Evolutionary conservation across 2,888 invertebrate genomes (phyloP), one percentile per base, ranked within the genome.

Genomic region (Rugalucina vietnamica): DNA sequence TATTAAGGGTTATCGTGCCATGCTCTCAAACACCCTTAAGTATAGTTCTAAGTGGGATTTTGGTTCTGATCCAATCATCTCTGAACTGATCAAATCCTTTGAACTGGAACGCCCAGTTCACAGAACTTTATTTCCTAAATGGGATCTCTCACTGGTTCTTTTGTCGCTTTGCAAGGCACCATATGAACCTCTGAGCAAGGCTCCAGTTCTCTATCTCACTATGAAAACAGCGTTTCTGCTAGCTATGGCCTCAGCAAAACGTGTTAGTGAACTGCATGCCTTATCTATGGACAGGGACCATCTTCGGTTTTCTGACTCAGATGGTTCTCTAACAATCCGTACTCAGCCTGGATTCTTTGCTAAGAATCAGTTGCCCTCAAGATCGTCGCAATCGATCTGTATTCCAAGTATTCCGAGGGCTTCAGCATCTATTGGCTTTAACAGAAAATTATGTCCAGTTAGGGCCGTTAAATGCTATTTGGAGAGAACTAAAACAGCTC

Each of bases 221-320:
- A 4, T 70, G n/a, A 70, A 70, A 39, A 32, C 70, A 10, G 70
- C 29, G 10, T 70, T 70, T 24, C 70, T 70, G 21, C 39, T 70
- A 27, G 70, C 70, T 10, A 70, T 70, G 70, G 21, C 70, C n/a
- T 27, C 36, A 29, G 36, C 70, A 3, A 34, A 36, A 70, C 8
- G 70, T 10, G 70, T 70, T 14, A 70, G 70, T 70, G 70, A 32
- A 21, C 32, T 70, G 5, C 34, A 70, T 70, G 70, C 70, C 12
- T 34, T 70, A 1, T 37, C 34, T 10, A 39, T 70, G 32, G 70
- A 70, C 18, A 5, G 2, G 21, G 70, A 36, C n/a, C 70, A 36
- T 39, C 36, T 70, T 5, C 4, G 70, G 24, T 70, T 70, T 29
- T 4, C 32, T 29, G n/a, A 70, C 12, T 8, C n/a, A 36, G 70